Evolutionary conservation across 1,140 invertebrate genomes (phyloP), one percentile per base, ranked within the genome.

Genomic region (Lithobius niger): DNA sequence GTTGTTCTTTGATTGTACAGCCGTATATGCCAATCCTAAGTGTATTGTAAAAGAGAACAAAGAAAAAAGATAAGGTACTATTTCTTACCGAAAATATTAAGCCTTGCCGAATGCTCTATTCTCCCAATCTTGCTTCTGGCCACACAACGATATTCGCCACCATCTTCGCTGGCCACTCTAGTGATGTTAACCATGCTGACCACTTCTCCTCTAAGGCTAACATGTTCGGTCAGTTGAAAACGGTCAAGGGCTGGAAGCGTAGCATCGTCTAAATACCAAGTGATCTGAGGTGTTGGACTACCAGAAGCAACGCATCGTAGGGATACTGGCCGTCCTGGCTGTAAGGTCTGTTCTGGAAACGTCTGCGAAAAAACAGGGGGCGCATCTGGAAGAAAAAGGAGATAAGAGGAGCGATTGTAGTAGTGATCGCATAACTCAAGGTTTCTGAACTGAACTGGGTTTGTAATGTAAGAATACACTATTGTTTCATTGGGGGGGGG

Each of bases 271-370:
- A 96, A 74, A 70, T 86, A 84, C 94, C 94, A 97, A 2, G 82
- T 84, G 55, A 97, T 91, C 74, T 90, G 87, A 48, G 94, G 94
- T 16, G 87, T 86, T 10, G 94, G 94, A 70, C 94, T 96, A 45
- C 90, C 90, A 16, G 84, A 82, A 27, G 82, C 83, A 13, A 81
- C 76, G 69, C 86, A 89, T 64, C 84, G 84, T 3, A 97, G 73
- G 56, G 85, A 86, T 15, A 91, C 81, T 52, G 82, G 81, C 21
- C 85, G 84, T 43, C 89, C 88, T 0, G 88, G 88, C 60, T 90
- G 83, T 56, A 92, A 77, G 45, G 86, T 90, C 69, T 89, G 84
- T 64, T 89, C 86, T 57, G 79, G 76, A 71, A 93, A 93, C 50
- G 84, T 82, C 64, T 88, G 83, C 40, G 84, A 79, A 56, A 93